Conservation (phyloP, 37 sponge, comb jelly and placozoan species). For the Axinella damicornis region DNA sequence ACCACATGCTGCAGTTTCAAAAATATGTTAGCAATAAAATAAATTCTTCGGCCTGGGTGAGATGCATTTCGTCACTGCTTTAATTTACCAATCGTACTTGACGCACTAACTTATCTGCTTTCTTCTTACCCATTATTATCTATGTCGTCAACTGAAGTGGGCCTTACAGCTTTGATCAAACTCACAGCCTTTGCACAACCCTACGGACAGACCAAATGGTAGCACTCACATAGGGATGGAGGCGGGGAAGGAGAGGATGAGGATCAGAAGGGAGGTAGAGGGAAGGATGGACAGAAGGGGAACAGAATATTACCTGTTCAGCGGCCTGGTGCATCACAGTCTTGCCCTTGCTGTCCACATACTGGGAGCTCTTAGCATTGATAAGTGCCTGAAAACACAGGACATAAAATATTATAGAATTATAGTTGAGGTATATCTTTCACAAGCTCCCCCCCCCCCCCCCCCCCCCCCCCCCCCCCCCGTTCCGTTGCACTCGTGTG, state of each 20-base stretch:
- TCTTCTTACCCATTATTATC: slow-evolving; percentile 58
- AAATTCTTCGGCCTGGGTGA: too few relatives aligned
- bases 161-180: slow-evolving; percentile 59
- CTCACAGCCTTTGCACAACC: slow-evolving; percentile 73
- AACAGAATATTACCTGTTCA: slow-evolving; percentile 60
- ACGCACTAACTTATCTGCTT: too few relatives aligned
- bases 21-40: too few relatives aligned
- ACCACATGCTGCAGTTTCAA: too few relatives aligned
- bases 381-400: slow-evolving; percentile 40
- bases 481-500: too few relatives aligned
- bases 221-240: not conserved
- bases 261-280: not conserved
- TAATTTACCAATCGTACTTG: too few relatives aligned
- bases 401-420: too few relatives aligned
- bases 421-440: too few relatives aligned
- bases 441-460: too few relatives aligned
- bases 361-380: slow-evolving; percentile 40
- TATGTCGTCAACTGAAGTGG: slow-evolving; percentile 65
- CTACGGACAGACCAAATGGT: slow-evolving; percentile 14
- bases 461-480: too few relatives aligned
- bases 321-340: slow-evolving; percentile 84
- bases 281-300: not conserved
- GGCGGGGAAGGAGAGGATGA: not conserved
- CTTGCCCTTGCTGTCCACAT: slow-evolving; percentile 66
- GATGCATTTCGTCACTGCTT: too few relatives aligned